phyloP scores from a whole-genome alignment of 2,888 invertebrate genomes.

The Tenthredo livida region DNA sequence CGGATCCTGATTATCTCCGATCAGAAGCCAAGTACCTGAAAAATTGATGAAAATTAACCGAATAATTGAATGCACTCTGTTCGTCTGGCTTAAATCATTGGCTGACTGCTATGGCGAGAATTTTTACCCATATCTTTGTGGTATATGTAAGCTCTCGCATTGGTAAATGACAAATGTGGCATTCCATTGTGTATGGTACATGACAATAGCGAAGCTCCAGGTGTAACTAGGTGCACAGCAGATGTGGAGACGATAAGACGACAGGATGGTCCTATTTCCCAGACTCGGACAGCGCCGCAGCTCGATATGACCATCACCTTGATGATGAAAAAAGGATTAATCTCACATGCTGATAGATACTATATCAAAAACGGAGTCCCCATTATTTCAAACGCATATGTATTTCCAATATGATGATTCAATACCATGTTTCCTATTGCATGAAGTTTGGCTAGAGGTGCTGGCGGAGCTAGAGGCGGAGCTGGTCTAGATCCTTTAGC shows the following conservation, averaged over 20 bases:
- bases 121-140: constrained; percentile 87
- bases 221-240: constrained; percentile 73
- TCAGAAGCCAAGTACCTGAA: constrained; percentile 79
- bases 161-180: constrained; percentile 91
- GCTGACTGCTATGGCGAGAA: background rate
- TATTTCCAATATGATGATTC: background rate
- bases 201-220: constrained; percentile 71
- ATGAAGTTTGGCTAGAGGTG: constrained; percentile 74
- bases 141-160: constrained; percentile 92
- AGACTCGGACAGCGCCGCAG: constrained; percentile 76
- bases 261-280: constrained; percentile 74
- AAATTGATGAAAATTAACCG: constrained; percentile 25
- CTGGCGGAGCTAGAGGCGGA: constrained; percentile 74
- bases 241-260: constrained; percentile 74
- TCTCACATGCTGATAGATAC: background rate
- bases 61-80: background rate
- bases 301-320: constrained; percentile 76
- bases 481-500: constrained; percentile 73
- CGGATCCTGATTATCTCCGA: constrained; percentile 79
- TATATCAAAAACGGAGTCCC: background rate
- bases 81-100: background rate
- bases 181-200: constrained; percentile 83
- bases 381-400: background rate
- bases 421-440: constrained; percentile 74
- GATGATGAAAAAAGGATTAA: background rate